phyloP scores from a whole-genome alignment of 2,888 invertebrate genomes.

The Epirrita christyi region DNA sequence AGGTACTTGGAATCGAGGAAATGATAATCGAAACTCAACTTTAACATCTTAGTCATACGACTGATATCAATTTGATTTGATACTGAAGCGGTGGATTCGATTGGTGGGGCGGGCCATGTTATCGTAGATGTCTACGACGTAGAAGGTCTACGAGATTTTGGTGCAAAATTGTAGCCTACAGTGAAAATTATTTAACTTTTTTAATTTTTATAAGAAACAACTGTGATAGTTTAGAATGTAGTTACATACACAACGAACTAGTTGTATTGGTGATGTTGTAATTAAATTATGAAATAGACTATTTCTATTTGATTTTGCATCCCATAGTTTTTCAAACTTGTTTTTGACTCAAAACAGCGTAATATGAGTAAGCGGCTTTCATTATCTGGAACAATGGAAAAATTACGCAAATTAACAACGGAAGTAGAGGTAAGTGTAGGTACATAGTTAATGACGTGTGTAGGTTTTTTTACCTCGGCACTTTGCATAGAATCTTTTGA shows the following conservation, averaged over 20 bases:
- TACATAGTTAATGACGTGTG: neutral
- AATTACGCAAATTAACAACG: neutral
- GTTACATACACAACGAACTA: constrained; percentile 49
- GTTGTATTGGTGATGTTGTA: constrained; percentile 42
- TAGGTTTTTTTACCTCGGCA: neutral
- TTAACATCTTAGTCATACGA: neutral
- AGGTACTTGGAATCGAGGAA: neutral
- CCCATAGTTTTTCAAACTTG: constrained; percentile 41
- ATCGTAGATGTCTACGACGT: constrained; percentile 17
- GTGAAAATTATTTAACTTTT: constrained; percentile 56
- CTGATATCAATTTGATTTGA: too few species aligned
- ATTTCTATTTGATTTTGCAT: constrained; percentile 18
- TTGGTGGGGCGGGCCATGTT: neutral
- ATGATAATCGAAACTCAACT: neutral
- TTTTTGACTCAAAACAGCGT: constrained; percentile 66
- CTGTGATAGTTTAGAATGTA: constrained; percentile 79
- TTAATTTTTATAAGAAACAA: constrained; percentile 66
- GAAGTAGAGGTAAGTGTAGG: neutral
- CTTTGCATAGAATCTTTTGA: neutral
- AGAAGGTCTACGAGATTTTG: constrained; percentile 12
- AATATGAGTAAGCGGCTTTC: constrained; percentile 74
- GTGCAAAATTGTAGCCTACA: constrained; percentile 28
- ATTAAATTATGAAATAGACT: constrained; percentile 41
- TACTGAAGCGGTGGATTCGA: too few species aligned
- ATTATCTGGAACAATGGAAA: constrained; percentile 67